Evolutionary conservation across 2,113 vertebrate genomes (phyloP).

Genomic region (Larimichthys crocea): DNA sequence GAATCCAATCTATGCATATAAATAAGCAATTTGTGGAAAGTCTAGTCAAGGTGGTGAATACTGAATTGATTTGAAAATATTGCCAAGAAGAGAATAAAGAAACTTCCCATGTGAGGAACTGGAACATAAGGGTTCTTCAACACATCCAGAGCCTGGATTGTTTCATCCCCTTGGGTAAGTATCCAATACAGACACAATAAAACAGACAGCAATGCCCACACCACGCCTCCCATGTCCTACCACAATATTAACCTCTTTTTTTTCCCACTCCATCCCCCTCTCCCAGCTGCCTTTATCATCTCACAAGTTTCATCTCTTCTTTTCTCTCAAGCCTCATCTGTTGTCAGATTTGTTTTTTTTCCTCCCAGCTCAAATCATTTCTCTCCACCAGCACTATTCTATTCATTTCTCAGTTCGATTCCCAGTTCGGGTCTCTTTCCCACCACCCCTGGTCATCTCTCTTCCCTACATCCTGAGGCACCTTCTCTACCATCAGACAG

Average conservation of each 20-base stretch:
- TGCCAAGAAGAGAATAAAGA: slow-evolving; percentile 44
- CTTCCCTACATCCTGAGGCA: slow-evolving; percentile 49
- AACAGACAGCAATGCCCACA: slow-evolving; percentile 34
- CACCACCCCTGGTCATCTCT: slow-evolving; percentile 12
- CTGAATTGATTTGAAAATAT: slow-evolving; percentile 30
- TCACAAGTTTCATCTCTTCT: slow-evolving; percentile 15
- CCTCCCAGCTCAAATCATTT: slow-evolving; percentile 34
- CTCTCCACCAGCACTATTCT: slow-evolving; percentile 45
- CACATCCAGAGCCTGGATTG: slow-evolving; percentile 29
- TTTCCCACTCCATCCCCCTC: slow-evolving; percentile 7
- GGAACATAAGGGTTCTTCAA: neutral
- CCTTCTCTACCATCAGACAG: slow-evolving; percentile 65
- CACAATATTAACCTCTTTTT: slow-evolving; percentile 31
- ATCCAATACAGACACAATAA: slow-evolving; percentile 56
- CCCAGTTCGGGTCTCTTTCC: slow-evolving; percentile 9
- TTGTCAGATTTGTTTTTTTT: slow-evolving; percentile 4
- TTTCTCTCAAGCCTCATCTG: slow-evolving; percentile 30
- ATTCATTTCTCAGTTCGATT: slow-evolving; percentile 33
- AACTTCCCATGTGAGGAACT: slow-evolving; percentile 19
- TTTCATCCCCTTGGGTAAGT: slow-evolving; percentile 25
- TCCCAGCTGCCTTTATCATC: slow-evolving; percentile 23
- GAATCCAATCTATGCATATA: slow-evolving; percentile 44
- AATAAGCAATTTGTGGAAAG: slow-evolving; percentile 44
- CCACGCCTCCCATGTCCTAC: slow-evolving; percentile 28
- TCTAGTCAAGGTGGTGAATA: slow-evolving; percentile 29